phyloP scores from a whole-genome alignment of 2,888 invertebrate species.

The Galerucella calmariensis region DNA sequence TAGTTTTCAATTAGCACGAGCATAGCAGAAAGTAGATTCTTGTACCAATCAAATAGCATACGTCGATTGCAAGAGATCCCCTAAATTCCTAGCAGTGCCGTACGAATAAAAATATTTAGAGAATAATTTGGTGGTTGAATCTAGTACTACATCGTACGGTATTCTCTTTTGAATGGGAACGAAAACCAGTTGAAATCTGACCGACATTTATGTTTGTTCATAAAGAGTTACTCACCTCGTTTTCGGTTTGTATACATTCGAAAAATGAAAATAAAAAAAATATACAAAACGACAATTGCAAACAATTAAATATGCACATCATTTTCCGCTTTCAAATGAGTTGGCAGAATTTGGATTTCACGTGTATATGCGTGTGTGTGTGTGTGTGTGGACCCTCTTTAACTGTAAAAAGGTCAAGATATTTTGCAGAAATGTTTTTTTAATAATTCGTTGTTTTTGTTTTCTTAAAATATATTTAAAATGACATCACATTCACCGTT shows the following conservation, averaged over 20 bases:
- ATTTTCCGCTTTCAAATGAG: conserved; percentile 2
- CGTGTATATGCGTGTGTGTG: no score
- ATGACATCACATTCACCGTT: background rate
- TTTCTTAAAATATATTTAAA: background rate
- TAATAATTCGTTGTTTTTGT: background rate
- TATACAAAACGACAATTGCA: background rate
- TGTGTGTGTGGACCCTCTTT: background rate
- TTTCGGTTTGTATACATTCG: background rate
- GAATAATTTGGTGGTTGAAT: background rate
- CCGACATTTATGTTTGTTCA: background rate
- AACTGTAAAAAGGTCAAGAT: conserved; percentile 11
- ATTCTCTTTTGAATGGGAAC: no score
- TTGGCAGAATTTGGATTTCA: background rate
- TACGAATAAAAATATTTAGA: background rate
- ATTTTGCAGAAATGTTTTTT: background rate
- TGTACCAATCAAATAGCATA: conserved; percentile 5
- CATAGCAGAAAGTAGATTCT: conserved; percentile 7
- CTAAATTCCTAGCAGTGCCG: background rate
- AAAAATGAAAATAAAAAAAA: background rate
- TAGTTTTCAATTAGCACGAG: conserved; percentile 12
- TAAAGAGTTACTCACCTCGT: background rate
- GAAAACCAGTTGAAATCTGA: background rate
- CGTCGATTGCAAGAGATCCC: background rate
- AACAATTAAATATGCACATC: conserved; percentile 4
- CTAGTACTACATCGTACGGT: no score